Conservation (phyloP, 2,797 vertebrate genomes). For the Rallus crepitans region DNA sequence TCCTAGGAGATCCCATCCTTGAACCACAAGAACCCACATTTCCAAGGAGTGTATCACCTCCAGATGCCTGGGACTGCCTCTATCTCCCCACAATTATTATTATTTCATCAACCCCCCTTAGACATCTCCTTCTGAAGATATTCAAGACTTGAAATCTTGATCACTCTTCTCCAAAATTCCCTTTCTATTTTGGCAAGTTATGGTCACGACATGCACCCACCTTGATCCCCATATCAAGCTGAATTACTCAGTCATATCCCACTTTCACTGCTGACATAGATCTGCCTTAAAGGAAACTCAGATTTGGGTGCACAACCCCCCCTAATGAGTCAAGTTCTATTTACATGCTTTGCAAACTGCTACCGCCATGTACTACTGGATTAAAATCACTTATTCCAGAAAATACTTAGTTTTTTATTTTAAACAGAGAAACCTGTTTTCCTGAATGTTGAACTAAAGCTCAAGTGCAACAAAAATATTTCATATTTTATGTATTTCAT, state of each 20-base stretch:
- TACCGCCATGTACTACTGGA: not conserved
- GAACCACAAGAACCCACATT: not conserved
- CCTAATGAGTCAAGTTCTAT: not conserved
- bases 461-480: not conserved
- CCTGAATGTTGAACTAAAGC: not conserved
- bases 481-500: not conserved
- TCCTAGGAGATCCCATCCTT: not conserved
- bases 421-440: not conserved
- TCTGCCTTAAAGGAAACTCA: not conserved
- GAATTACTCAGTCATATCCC: not conserved
- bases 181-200: not conserved
- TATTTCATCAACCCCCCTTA: not conserved
- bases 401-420: not conserved
- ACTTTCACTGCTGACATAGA: not conserved
- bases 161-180: not conserved
- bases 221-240: not conserved
- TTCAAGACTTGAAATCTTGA: not conserved
- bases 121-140: not conserved
- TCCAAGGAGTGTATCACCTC: not conserved
- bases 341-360: not conserved
- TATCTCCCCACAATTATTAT: rapidly evolving
- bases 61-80: not conserved
- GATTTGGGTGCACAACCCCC: rapidly evolving
- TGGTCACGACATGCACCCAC: rapidly evolving
- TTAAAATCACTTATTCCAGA: not conserved